Conservation (phyloP, 2,888 invertebrate species). For the Drosophila algonquin region DNA sequence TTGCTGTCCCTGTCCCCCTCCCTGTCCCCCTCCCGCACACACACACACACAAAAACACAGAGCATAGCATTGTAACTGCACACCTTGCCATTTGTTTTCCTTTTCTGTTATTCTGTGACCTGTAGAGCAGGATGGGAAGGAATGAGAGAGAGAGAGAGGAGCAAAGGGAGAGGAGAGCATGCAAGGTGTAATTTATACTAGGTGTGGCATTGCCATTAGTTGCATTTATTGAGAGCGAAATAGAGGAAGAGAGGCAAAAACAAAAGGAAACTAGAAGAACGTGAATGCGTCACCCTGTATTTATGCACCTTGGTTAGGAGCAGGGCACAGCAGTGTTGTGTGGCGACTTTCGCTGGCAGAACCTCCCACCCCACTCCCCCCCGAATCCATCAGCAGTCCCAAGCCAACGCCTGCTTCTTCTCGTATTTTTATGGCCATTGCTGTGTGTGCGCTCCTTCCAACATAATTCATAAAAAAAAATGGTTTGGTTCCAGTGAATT, state of each 20-base stretch:
- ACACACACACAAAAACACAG: slow-evolving; percentile 12
- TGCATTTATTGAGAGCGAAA: slow-evolving; percentile 15
- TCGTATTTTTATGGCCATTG: slow-evolving; percentile 49
- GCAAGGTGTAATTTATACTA: neutral
- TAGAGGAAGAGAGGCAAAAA: neutral
- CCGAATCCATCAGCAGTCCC: slow-evolving; percentile 1
- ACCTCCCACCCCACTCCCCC: neutral
- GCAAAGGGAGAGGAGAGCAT: neutral
- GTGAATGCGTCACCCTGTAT: neutral
- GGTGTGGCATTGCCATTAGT: neutral
- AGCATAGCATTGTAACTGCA: slow-evolving; percentile 36
- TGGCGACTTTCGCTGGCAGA: slow-evolving; percentile 44
- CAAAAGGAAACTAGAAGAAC: neutral
- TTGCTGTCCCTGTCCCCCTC: slow-evolving; percentile 3
- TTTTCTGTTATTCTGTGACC: slow-evolving; percentile 16
- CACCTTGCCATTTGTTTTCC: slow-evolving; percentile 39
- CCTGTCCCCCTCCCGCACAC: neutral
- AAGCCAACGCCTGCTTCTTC: slow-evolving; percentile 46
- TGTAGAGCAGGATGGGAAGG: slow-evolving; percentile 7
- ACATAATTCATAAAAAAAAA: slow-evolving; percentile 53
- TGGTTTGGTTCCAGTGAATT: slow-evolving; percentile 48
- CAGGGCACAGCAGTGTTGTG: slow-evolving; percentile 29
- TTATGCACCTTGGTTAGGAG: slow-evolving; percentile 2
- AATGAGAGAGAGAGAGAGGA: neutral
- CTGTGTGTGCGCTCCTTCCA: slow-evolving; percentile 24